A percentile compares a stretch with the other conserved stretches of the same genome.
Evolutionary conservation across 2,888 invertebrate genomes (phyloP).

Genomic region (Tridacna gigas): DNA sequence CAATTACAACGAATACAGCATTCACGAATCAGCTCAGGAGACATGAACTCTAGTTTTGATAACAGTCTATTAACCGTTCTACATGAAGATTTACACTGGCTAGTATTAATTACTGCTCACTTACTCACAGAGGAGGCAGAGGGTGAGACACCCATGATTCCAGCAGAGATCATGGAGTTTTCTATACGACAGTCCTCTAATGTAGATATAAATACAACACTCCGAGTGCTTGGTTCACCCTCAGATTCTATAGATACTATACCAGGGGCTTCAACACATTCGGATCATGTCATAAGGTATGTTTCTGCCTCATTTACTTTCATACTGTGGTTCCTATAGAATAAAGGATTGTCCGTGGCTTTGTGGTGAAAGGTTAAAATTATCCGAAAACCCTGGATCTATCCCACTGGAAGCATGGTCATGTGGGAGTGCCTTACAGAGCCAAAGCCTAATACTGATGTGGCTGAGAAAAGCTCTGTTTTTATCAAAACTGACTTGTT

Average conservation of each 20-base stretch:
- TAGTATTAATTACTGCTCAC: conserved; percentile 91
- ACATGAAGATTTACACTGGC: conserved; percentile 96
- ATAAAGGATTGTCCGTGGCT: too few relatives aligned
- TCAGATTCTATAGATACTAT: conserved; percentile 82
- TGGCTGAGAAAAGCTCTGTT: too few relatives aligned
- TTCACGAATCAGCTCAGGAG: conserved; percentile 69
- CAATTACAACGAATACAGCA: conserved; percentile 85
- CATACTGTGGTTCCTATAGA: too few relatives aligned
- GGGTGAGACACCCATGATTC: conserved; percentile 89
- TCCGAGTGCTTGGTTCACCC: conserved; percentile 86
- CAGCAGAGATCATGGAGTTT: conserved; percentile 88
- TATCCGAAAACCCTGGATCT: too few relatives aligned
- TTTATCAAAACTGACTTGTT: too few relatives aligned
- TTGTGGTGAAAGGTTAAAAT: too few relatives aligned
- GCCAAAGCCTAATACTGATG: too few relatives aligned
- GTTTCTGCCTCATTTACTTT: background rate
- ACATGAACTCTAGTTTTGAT: conserved; percentile 71
- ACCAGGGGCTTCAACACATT: conserved; percentile 83
- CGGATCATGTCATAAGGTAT: conserved; percentile 88
- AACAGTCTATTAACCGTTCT: conserved; percentile 87
- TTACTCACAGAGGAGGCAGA: conserved; percentile 89
- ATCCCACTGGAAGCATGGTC: too few relatives aligned
- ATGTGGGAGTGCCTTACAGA: too few relatives aligned
- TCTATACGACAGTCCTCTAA: conserved; percentile 87
- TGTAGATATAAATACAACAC: conserved; percentile 86